Conservation (phyloP, 2,888 invertebrate species). For the Orchesellides sinensis region DNA sequence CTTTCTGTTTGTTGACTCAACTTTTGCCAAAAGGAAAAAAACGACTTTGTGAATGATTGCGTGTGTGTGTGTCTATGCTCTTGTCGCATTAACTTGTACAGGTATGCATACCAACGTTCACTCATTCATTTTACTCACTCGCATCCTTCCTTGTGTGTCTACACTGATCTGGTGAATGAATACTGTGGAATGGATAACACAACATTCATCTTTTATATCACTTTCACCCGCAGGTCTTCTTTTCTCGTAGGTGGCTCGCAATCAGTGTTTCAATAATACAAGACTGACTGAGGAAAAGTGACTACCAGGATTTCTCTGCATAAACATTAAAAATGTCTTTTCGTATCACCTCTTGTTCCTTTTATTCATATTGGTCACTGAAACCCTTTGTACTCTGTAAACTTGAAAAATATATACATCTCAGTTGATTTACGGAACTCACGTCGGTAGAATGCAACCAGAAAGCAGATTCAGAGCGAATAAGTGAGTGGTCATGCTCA, state of each 20-base stretch:
- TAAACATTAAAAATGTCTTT: too few species aligned
- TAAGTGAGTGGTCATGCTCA: constrained; percentile 47
- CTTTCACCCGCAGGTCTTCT: constrained; percentile 10
- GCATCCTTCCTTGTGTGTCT: too few species aligned
- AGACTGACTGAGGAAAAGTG: too few species aligned
- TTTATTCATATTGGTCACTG: too few species aligned
- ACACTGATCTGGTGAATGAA: not conserved
- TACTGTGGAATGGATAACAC: not conserved
- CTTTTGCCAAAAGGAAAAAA: constrained; percentile 29
- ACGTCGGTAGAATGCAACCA: constrained; percentile 39
- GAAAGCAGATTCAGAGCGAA: constrained; percentile 17
- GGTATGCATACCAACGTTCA: too few species aligned
- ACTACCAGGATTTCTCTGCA: too few species aligned
- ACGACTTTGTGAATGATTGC: constrained; percentile 4
- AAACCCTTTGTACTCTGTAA: too few species aligned
- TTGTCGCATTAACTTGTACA: not conserved
- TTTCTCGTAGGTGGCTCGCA: too few species aligned
- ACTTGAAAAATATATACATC: not conserved
- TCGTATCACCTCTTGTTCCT: too few species aligned
- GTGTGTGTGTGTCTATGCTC: not conserved
- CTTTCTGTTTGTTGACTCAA: constrained; percentile 48
- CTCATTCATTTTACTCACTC: not conserved
- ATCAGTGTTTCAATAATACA: too few species aligned
- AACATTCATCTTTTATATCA: not conserved
- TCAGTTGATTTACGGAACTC: constrained; percentile 24